A percentile compares a stretch with the other conserved stretches of the same genome.
Conservation (phyloP, 2,888 invertebrate species). For the Rotaria magnacalcarata region DNA sequence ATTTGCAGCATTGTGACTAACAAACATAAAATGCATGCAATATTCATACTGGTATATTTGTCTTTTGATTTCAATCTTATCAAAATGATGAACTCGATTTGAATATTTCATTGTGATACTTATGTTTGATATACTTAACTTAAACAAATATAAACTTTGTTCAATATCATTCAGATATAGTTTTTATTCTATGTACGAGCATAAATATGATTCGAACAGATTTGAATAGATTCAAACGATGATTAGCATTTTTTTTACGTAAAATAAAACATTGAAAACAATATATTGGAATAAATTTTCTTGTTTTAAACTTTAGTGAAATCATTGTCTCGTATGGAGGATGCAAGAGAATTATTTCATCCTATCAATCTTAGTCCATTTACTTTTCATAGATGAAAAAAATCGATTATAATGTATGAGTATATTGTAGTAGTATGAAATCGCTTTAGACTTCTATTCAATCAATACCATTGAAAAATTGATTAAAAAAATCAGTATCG, state of each 20-base stretch:
- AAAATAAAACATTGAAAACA: slow-evolving; percentile 70
- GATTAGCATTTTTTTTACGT: slow-evolving; percentile 78
- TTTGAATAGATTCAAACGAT: slow-evolving; percentile 74
- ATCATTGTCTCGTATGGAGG: background rate
- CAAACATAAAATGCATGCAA: too few species aligned
- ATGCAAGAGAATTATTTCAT: slow-evolving; percentile 66
- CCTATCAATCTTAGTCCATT: too few species aligned
- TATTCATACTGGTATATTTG: too few species aligned
- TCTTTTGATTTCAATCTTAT: too few species aligned
- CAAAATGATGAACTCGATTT: slow-evolving; percentile 69
- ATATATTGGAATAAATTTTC: slow-evolving; percentile 54
- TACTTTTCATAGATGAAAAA: too few species aligned
- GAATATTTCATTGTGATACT: slow-evolving; percentile 64
- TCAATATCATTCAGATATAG: slow-evolving; percentile 65
- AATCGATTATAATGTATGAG: too few species aligned
- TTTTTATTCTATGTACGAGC: slow-evolving; percentile 87
- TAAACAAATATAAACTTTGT: slow-evolving; percentile 70
- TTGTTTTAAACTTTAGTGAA: background rate
- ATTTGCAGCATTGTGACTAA: too few species aligned
- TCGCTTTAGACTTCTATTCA: too few species aligned
- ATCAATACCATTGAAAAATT: too few species aligned
- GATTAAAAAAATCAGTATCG: too few species aligned
- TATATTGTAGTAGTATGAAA: too few species aligned
- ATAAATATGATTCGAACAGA: slow-evolving; percentile 93
- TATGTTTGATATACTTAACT: slow-evolving; percentile 70